A percentile compares a stretch with the other conserved stretches of the same genome.
phyloP scores from a whole-genome alignment of 2,113 vertebrate species.

The Vicugna pacos region DNA sequence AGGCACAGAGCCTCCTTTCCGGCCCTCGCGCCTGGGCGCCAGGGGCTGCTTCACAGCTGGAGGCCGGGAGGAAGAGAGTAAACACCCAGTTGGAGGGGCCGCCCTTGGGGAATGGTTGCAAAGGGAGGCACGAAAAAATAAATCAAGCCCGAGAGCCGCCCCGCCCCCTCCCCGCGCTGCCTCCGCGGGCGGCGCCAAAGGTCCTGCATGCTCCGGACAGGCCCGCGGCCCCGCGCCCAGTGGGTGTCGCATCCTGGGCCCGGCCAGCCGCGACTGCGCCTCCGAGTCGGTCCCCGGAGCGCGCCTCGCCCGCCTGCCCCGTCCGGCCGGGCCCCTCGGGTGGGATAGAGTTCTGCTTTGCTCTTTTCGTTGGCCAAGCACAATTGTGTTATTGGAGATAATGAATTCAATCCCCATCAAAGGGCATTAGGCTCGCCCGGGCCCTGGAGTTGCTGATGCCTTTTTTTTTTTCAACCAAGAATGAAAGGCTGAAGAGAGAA shows the following conservation, averaged over 20 bases:
- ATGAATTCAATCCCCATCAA: constrained; percentile 99
- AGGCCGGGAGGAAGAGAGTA: neutral
- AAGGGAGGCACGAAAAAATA: constrained; percentile 25
- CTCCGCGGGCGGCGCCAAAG: neutral
- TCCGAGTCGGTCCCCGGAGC: constrained; percentile 65
- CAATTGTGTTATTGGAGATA: constrained; percentile 99
- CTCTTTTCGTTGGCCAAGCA: constrained; percentile 98
- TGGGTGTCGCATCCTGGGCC: constrained; percentile 86
- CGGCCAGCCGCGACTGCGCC: constrained; percentile 78
- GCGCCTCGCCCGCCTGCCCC: constrained; percentile 81
- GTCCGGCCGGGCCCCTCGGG: constrained; percentile 87
- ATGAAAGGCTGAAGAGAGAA: constrained; percentile 93
- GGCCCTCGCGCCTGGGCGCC: neutral
- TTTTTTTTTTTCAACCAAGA: constrained; percentile 86
- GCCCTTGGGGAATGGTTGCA: neutral
- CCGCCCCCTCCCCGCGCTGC: constrained; percentile 36
- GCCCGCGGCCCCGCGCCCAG: constrained; percentile 69
- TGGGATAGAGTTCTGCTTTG: constrained; percentile 92
- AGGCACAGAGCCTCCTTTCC: neutral
- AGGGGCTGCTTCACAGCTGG: neutral
- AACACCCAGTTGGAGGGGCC: constrained; percentile 17
- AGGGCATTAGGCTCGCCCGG: constrained; percentile 96
- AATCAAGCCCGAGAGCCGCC: constrained; percentile 76
- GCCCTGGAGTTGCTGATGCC: constrained; percentile 90
- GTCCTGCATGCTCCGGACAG: neutral